These are phyloP conservation scores for Callimorpha dominula DNA, from an alignment of 2,888 invertebrate species.

Conservation along the genomic window DNA sequence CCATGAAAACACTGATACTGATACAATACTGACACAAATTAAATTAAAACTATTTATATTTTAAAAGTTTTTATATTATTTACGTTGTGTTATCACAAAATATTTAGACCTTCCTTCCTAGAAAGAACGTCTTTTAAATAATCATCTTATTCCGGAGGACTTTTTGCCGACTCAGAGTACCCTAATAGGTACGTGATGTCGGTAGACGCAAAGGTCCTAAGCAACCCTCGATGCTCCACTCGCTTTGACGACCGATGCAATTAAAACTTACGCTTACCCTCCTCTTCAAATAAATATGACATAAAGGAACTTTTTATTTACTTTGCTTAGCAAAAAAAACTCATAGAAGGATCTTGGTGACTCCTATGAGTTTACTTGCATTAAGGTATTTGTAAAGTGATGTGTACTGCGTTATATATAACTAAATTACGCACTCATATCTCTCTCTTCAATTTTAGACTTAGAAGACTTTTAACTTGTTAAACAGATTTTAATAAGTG, in stretches of 20 bases:
- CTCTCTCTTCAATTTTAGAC: not conserved
- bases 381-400: not conserved
- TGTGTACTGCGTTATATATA: not conserved
- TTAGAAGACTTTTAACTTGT: too few species aligned
- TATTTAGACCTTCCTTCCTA: not conserved
- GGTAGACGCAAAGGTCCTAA: slow-evolving; percentile 4
- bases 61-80: too few species aligned
- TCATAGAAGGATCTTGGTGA: too few species aligned
- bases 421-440: not conserved
- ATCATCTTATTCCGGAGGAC: not conserved
- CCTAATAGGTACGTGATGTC: slow-evolving; percentile 2
- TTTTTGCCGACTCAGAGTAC: slow-evolving; percentile 3
- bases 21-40: too few species aligned
- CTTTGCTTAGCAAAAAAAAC: not conserved
- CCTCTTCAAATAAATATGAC: slow-evolving; percentile 40
- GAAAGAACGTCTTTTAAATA: slow-evolving; percentile 3
- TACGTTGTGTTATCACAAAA: not conserved
- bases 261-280: slow-evolving; percentile 54
- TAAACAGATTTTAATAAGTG: not conserved
- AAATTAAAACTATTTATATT: too few species aligned
- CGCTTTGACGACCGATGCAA: slow-evolving; percentile 53
- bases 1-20: too few species aligned
- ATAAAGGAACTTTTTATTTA: slow-evolving; percentile 32
- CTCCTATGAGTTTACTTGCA: not conserved
- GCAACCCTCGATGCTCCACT: slow-evolving; percentile 15